Base-by-base conservation (phyloP, 2,888 invertebrate species). In the Apomyelois bistriatella region DNA sequence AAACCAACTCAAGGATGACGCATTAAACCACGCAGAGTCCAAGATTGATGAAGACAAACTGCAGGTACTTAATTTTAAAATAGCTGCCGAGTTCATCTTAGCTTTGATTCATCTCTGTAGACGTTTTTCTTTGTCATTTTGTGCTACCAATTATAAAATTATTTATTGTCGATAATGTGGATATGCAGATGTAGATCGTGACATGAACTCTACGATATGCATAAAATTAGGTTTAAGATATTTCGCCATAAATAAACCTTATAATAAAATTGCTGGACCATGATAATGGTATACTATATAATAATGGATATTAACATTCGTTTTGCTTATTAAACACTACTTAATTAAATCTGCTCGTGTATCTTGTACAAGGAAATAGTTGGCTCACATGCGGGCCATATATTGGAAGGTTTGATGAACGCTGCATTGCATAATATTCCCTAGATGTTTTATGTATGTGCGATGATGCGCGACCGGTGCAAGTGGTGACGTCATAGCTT, bases 21-120 rank as follows among this genome's bases (percentile, higher is more conserved):
- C 81, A 30, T 80, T 90, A 54, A 82, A 76, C 67, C 88, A 84
- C 50, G 87, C 85, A 4, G 90, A 90, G 68, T 85, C 90, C 15
- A 87, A 87, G 64, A 72, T 88, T 37, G 81, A 90, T 57, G 90
- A 90, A 70, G 86, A 90, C 54, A 90, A 83, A 73, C 66, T 90
- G 61, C 90, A 90, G 88, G 90, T 90, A 74, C 52, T 46, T 52
- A 46, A 1, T 15, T 9, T 12, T n/a, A n/a, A n/a, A 30, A 16
- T n/a, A 5, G 10, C 15, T 9, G 8, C 8, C 50, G 41, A 50
- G 50, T 41, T 50, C 41, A 32, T 1, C 12, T 41, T 30, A 9
- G 13, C 16, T 32, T 32, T 50, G 30, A 41, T 7, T 40, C 28
- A 7, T 32, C 32, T 22, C 5, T 22, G 2, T 22, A 22, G 22